Evolutionary conservation across 2,888 invertebrate species (phyloP), one percentile per base, ranked within the genome.

Genomic region (Spialia ferax): DNA sequence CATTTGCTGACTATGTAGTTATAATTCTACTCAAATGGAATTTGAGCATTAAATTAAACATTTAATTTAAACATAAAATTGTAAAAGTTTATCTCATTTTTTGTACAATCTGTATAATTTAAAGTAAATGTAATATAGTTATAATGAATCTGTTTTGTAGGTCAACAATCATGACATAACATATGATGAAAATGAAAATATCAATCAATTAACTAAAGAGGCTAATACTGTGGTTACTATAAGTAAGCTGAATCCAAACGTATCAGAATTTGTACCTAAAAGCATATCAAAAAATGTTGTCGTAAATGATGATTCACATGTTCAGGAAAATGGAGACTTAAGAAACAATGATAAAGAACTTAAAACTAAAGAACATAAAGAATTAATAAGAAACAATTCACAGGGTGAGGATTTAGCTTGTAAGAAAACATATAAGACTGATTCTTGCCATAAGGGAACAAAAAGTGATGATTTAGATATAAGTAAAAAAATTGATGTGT

Each of bases 171-270:
- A 67, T 57, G 57, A 4, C 56, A 65, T 11, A 35, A 55, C 50
- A 54, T 42, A 15, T 52, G 23, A 63, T 35, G 57, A 70, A 20
- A 6, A 59, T 50, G 50, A 59, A 62, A 59, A 50, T 32, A 59
- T 50, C n/a, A 11, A 42, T 55, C 20, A 48, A 63, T 63, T 32
- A 38, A 69, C 59, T 15, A 42, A 57, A 38, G 35, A 13, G 50
- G 62, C 56, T 35, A 20, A 63, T 60, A 52, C 61, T 60, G 71
- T 77, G 45, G 64, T 79, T 2, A 73, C 74, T 35, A 81, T 81
- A 54, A 87, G 81, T 68, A 86, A 82, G 74, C 74, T 89, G 15
- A 85, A 91, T 75, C 89, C 90, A 4, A 61, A 80, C 32, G 86
- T 86, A 0, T 11, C 73, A 3, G 86, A 84, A 69, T 91, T 89